A percentile compares a stretch with the other conserved stretches of the same genome.
phyloP scores from a whole-genome alignment of 2,113 vertebrate genomes.

The Apistogramma diplotaenia region DNA sequence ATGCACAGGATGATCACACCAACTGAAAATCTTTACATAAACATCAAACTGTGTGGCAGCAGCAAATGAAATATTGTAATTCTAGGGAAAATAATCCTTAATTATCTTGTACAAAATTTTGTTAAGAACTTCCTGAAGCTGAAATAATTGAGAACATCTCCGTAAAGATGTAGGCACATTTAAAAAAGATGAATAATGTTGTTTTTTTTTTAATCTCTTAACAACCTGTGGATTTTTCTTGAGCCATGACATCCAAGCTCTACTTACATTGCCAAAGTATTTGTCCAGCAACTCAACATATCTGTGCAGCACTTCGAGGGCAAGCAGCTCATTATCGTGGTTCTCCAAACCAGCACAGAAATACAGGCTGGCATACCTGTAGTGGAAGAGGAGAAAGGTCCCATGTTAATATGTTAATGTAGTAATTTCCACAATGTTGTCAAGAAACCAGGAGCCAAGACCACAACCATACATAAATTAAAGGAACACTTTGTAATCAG shows the following conservation, averaged over 20 bases:
- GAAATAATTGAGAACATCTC: neutral
- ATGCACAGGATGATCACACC: no score
- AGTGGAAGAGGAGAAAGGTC: neutral
- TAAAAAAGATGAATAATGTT: neutral
- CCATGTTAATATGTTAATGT: no score
- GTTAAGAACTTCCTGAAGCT: neutral
- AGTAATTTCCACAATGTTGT: fast-evolving
- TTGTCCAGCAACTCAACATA: slow-evolving; percentile 92
- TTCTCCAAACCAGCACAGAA: slow-evolving; percentile 89
- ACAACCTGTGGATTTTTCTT: no score
- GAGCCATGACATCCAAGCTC: neutral
- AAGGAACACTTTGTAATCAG: no score
- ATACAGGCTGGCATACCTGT: slow-evolving; percentile 92
- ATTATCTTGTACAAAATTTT: no score
- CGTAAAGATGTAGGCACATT: neutral
- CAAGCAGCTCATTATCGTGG: slow-evolving; percentile 90
- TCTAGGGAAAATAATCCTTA: no score
- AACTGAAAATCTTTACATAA: no score
- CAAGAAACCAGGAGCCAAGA: neutral
- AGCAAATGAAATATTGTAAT: no score
- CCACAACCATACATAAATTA: no score
- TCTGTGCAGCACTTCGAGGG: slow-evolving; percentile 88
- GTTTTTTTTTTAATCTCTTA: no score
- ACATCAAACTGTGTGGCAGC: no score
- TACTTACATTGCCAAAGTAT: slow-evolving; percentile 93